These are phyloP conservation scores for Tenebrio molitor DNA, from an alignment of 1,140 invertebrate species.

Conservation along the genomic window DNA sequence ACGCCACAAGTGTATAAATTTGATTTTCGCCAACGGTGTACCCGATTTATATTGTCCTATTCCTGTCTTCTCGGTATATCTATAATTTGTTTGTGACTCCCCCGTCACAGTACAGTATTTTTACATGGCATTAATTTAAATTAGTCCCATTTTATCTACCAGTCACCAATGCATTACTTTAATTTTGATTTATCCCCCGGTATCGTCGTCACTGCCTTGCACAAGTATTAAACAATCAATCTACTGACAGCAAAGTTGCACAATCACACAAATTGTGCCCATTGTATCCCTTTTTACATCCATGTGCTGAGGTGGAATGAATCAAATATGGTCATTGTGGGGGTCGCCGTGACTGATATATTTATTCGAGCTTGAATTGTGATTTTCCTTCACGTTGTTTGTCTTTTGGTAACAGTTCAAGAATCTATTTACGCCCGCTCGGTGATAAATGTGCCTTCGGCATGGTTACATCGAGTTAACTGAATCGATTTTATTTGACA, in stretches of 20 bases:
- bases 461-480: too few species aligned
- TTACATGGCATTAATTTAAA: not conserved
- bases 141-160: not conserved
- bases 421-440: too few species aligned
- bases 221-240: not conserved
- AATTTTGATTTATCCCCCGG: not conserved
- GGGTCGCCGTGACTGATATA: too few species aligned
- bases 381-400: too few species aligned
- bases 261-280: too few species aligned
- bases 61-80: not conserved
- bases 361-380: too few species aligned
- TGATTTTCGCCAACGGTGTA: not conserved
- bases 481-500: too few species aligned
- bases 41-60: not conserved
- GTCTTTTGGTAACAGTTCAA: too few species aligned
- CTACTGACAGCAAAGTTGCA: not conserved
- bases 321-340: too few species aligned
- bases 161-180: constrained; percentile 7
- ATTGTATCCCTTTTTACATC: too few species aligned
- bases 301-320: too few species aligned
- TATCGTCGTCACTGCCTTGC: not conserved
- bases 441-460: too few species aligned
- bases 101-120: not conserved
- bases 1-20: not conserved
- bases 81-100: not conserved